Base-by-base conservation (phyloP, 2,113 vertebrate genomes). In the Hippocampus abdominalis region DNA sequence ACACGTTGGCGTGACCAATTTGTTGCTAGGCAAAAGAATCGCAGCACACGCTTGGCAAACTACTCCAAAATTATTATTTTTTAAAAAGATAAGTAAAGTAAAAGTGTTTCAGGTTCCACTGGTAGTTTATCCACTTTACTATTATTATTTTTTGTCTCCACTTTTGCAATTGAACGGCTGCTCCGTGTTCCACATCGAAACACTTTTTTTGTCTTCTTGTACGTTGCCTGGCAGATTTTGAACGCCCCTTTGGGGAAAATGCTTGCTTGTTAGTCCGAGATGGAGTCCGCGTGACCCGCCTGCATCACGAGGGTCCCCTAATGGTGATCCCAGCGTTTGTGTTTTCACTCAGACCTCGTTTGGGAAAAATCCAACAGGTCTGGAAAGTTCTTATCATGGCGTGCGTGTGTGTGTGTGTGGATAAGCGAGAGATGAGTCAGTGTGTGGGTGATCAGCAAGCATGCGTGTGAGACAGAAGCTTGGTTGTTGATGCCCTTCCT, bases 341-440 rank as follows among this genome's bases (percentile, higher is more conserved):
- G 48, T 39, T n/a, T 16, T 42, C 11, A 20, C 21, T 64, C 11
- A 46, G 62, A 64, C 62, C 40, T 27, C 23, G 21, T n/a, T 40
- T 63, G 61, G 61, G 36, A 63, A 63, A 63, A 63, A 71, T 27
- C 76, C 65, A 49, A 18, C 56, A 15, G 54, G 29, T 32, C 27
- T 4, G 82, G 84, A 89, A 87, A 81, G 64, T 78, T 80, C 27
- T 78, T 72, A 81, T 87, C 81, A 44, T 20, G 5, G 2, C 9
- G 21, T 46, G 42, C 27, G 59, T 9, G 18, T 0, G 10, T 10
- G 36, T 40, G 21, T n/a, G 21, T 23, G 20, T 42, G 29, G 20
- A 27, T 36, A 27, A 9, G 51, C 9, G 51, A n/a, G 51, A 40
- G 56, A 71, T 48, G 46, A 16, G 40, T 11, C 10, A 10, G 46